Evolutionary conservation across 92 coral and sea anemone species (phyloP), one percentile per base, ranked within the genome.

Genomic region (Phenganax marumi): DNA sequence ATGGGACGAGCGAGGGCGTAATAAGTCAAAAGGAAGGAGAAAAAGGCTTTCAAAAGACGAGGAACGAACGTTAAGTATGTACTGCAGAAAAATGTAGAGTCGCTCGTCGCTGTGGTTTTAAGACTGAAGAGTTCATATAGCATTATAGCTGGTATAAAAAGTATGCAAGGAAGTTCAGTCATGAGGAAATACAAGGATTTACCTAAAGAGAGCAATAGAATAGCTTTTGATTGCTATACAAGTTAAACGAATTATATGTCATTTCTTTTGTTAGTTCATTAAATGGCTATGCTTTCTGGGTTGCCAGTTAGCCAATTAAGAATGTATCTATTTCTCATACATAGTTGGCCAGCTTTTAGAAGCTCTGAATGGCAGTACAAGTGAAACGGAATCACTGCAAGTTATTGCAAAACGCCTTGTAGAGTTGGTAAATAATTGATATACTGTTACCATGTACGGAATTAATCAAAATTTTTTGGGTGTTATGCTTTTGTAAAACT

Each of bases 391-490:
- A 13, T 88, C 91, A 64, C 63, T 92, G 10, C 91, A 91, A 85
- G 99, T 97, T 12, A 89, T 96, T 53, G 99, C 93, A 54, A 89
- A 87, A 55, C 91, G 91, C 84, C 90, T 91, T 69, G 78, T 96
- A 47, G 92, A 92, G 79, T 50, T 96, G 97, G 99, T 96, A 17
- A 72, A 50, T 72, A 50, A 25, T 3, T 68, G 22, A 56, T 19
- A 56, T 19, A 56, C 3, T 56, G 1, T 56, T 56, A 56, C 22
- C 63, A 56, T 56, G 17, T 56, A 3, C 63, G 1, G 22, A 33
- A 2, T 33, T 33, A 2, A 33, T 33, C 43, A 33, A 33, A 33
- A 33, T 33, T 33, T 33, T 56, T 80, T 57, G 52, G 52, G 66
- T 53, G n/a, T 55, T 55, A 14, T 68, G 50, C 57, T 33, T 81